Evolutionary conservation across 2,113 vertebrate genomes (phyloP).

Genomic region (Thryonomys swinderianus): DNA sequence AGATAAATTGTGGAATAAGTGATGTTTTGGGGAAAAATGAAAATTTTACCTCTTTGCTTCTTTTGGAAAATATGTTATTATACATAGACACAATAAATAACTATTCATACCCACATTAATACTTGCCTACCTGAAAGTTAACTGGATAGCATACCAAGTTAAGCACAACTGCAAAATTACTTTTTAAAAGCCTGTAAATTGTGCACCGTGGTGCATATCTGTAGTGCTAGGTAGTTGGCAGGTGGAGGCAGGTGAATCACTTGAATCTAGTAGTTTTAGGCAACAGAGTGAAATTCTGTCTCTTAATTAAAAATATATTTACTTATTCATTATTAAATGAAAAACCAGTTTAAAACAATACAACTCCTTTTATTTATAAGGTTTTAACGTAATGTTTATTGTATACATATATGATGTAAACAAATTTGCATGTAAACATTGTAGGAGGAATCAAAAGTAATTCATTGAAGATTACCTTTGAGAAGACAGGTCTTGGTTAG

Average conservation of each 20-base stretch:
- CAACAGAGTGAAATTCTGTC: background rate
- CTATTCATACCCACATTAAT: background rate
- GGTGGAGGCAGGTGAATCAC: background rate
- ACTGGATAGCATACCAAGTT: background rate
- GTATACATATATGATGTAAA: background rate
- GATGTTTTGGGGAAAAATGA: background rate
- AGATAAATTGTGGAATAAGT: constrained; percentile 4
- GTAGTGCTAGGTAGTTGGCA: background rate
- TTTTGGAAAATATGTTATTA: background rate
- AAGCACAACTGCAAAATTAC: constrained; percentile 48
- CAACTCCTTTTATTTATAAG: background rate
- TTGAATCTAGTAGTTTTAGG: background rate
- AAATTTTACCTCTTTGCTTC: background rate
- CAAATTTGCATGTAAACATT: background rate
- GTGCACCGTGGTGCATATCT: background rate
- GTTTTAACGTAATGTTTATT: constrained; percentile 37
- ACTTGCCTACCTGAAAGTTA: background rate
- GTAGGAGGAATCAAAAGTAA: background rate
- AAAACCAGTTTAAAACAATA: background rate
- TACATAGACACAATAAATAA: background rate
- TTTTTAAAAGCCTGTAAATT: background rate
- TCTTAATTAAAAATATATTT: background rate
- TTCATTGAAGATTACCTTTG: background rate
- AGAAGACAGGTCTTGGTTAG: background rate
- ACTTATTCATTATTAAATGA: constrained; percentile 17